A percentile compares a stretch with the other conserved stretches of the same genome.
phyloP scores from a whole-genome alignment of 2,888 invertebrate species.

The Epirrhoe tristata region DNA sequence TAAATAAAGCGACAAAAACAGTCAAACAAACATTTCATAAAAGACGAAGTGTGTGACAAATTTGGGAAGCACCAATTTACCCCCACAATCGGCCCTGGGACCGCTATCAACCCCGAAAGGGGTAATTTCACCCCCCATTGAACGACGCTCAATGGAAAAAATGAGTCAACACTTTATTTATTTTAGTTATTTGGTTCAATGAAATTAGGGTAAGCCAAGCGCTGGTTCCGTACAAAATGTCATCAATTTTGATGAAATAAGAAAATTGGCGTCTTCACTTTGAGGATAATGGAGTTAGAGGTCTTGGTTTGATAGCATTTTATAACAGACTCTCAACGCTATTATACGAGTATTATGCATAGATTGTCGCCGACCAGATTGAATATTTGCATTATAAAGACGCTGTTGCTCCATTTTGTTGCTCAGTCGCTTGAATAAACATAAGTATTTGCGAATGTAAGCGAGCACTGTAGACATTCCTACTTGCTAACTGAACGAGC shows the following conservation, averaged over 20 bases:
- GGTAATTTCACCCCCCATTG: slow-evolving; percentile 52
- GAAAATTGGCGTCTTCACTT: slow-evolving; percentile 30
- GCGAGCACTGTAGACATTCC: neutral
- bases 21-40: slow-evolving; percentile 21
- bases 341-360: slow-evolving; percentile 36
- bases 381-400: slow-evolving; percentile 38
- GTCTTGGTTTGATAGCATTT: slow-evolving; percentile 18
- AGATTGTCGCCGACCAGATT: slow-evolving; percentile 34
- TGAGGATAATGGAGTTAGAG: slow-evolving; percentile 28
- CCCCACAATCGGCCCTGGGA: slow-evolving; percentile 30
- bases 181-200: slow-evolving; percentile 28
- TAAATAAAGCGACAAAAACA: neutral
- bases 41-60: slow-evolving; percentile 39
- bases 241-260: slow-evolving; percentile 22
- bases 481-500: neutral
- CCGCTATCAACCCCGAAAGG: slow-evolving; percentile 45
- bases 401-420: slow-evolving; percentile 1
- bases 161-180: slow-evolving; percentile 50
- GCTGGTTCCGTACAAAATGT: slow-evolving; percentile 6
- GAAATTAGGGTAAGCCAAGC: slow-evolving; percentile 9
- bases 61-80: slow-evolving; percentile 35
- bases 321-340: slow-evolving; percentile 14
- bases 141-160: slow-evolving; percentile 47
- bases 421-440: neutral
- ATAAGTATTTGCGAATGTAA: neutral